A percentile compares a stretch with the other conserved stretches of the same genome.
These are phyloP conservation scores for Enteromius fasciolatus DNA, from an alignment of 2,797 vertebrate genomes.

Conservation along the genomic window DNA sequence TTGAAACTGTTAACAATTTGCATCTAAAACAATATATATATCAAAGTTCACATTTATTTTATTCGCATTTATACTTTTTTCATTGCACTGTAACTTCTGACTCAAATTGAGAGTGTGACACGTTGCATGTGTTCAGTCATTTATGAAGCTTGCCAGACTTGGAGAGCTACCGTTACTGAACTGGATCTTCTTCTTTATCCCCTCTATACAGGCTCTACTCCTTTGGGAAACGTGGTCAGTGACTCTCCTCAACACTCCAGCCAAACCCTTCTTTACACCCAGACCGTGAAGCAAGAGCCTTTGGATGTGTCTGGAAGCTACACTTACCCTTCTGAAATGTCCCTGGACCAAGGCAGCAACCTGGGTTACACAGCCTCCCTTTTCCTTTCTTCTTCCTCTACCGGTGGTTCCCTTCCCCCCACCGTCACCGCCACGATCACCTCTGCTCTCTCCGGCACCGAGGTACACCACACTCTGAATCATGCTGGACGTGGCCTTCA, in stretches of 20 bases:
- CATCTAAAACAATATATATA: not conserved
- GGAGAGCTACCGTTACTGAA: slow-evolving; percentile 16
- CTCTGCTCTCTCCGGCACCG: slow-evolving; percentile 79
- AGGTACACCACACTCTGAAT: slow-evolving; percentile 83
- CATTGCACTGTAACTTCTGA: not conserved
- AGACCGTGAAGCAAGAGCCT: slow-evolving; percentile 93
- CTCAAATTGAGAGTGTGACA: not conserved
- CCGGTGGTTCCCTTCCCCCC: slow-evolving; percentile 82
- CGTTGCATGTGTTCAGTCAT: not conserved
- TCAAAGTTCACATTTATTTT: not conserved
- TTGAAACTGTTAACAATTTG: not conserved
- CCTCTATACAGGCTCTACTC: slow-evolving; percentile 49
- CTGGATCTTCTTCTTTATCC: slow-evolving; percentile 33
- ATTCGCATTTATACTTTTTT: not conserved
- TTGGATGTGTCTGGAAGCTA: slow-evolving; percentile 82
- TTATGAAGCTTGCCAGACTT: slow-evolving; percentile 29
- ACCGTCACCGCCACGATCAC: slow-evolving; percentile 84
- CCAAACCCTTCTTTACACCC: slow-evolving; percentile 60
- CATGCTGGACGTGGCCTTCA: slow-evolving; percentile 72
- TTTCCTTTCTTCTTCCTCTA: slow-evolving; percentile 74
- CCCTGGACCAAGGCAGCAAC: slow-evolving; percentile 86
- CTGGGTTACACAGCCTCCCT: slow-evolving; percentile 85
- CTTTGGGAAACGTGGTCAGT: slow-evolving; percentile 58
- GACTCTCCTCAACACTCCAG: slow-evolving; percentile 55
- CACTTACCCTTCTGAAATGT: slow-evolving; percentile 86